These are phyloP conservation scores for Auanema freiburgensis DNA, from an alignment of 2,888 invertebrate species.

Conservation along the genomic window DNA sequence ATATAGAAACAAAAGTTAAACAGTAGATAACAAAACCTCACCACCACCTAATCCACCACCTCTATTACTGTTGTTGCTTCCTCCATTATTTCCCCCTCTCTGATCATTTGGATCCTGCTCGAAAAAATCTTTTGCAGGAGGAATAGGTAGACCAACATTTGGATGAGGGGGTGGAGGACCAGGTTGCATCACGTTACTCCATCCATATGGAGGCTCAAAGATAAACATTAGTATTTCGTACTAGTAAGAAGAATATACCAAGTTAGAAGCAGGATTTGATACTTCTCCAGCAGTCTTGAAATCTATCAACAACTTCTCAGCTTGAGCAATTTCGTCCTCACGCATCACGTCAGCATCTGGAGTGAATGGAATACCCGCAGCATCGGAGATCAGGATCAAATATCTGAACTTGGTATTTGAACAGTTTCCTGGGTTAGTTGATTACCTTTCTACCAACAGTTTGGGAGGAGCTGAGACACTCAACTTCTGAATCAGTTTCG, in stretches of 20 bases:
- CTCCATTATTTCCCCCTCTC: not conserved
- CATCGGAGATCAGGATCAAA: conserved; percentile 92
- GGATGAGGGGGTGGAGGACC: conserved; percentile 5
- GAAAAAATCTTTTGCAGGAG: conserved; percentile 2
- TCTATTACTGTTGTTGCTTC: conserved; percentile 15
- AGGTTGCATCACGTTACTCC: conserved; percentile 3
- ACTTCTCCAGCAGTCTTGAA: conserved; percentile 54
- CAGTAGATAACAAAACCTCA: conserved; percentile 3
- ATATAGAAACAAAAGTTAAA: not conserved
- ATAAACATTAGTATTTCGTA: not conserved
- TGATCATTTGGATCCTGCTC: no score
- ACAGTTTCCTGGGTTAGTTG: no score
- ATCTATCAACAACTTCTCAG: conserved; percentile 63
- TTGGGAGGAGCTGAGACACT: conserved; percentile 93
- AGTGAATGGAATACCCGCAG: conserved; percentile 89
- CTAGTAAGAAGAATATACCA: not conserved
- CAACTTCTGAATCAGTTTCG: conserved; percentile 81
- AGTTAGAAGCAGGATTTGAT: conserved; percentile 5
- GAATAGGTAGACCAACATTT: not conserved
- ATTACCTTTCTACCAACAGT: conserved; percentile 83
- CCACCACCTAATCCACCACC: conserved; percentile 23
- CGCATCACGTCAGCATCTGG: conserved; percentile 80
- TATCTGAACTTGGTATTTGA: conserved; percentile 67
- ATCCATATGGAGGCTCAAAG: conserved; percentile 25
- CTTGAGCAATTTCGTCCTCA: conserved; percentile 57